Conservation (phyloP, 2,113 vertebrate species). For the Romanogobio albipinnatus region DNA sequence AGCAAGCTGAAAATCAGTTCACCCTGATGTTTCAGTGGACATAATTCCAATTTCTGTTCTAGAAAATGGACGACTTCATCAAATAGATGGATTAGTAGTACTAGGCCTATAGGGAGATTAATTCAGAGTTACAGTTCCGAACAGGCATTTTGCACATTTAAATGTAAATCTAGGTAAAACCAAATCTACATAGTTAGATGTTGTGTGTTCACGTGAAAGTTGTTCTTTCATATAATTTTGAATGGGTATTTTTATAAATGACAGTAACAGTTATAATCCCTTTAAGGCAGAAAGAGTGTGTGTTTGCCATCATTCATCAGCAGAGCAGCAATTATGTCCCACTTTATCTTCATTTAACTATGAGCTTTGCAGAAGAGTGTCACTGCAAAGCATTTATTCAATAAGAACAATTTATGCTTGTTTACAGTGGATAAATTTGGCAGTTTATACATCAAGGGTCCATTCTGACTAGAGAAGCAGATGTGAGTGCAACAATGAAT, state of each 20-base stretch:
- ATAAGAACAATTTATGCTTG: conserved; percentile 7
- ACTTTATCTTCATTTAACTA: not conserved
- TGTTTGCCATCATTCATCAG: not conserved
- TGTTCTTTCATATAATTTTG: not conserved
- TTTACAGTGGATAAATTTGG: conserved; percentile 49
- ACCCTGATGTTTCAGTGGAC: not conserved
- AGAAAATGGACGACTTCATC: not conserved
- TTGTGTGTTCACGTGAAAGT: not conserved
- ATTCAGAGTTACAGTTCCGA: not conserved
- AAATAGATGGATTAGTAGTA: not conserved
- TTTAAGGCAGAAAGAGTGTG: conserved; percentile 6
- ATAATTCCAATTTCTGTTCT: not conserved
- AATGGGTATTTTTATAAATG: not conserved
- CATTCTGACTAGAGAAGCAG: conserved; percentile 12
- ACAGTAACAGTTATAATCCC: not conserved
- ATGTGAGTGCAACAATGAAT: conserved; percentile 8
- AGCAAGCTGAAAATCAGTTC: not conserved
- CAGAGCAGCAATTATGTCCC: conserved; percentile 1
- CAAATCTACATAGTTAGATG: not conserved
- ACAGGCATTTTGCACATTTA: not conserved
- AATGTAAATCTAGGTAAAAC: not conserved
- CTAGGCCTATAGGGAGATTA: not conserved
- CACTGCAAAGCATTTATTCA: conserved; percentile 1
- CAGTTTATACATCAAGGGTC: conserved; percentile 43
- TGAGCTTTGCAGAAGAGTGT: not conserved